Evolutionary conservation across 2,888 invertebrate genomes (phyloP).

Genomic region (Rhingia rostrata): DNA sequence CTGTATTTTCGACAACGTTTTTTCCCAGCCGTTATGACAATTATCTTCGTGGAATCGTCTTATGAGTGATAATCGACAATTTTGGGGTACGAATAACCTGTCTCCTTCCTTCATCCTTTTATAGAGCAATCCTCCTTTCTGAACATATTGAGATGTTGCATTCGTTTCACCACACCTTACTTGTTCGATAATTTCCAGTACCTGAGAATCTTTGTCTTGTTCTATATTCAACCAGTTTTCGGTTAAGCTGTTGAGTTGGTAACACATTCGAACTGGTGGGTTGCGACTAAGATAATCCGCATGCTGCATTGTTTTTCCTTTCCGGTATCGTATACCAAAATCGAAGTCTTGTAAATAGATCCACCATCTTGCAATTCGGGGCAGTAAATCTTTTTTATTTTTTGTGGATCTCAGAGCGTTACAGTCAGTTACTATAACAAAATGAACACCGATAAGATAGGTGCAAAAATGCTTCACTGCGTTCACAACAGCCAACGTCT

Average conservation of each 20-base stretch:
- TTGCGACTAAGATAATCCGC: slow-evolving; percentile 1
- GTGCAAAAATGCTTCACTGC: slow-evolving; percentile 19
- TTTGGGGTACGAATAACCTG: not conserved
- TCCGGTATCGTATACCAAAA: no score
- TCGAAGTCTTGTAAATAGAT: no score
- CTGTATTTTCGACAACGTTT: slow-evolving; percentile 16
- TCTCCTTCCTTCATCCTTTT: not conserved
- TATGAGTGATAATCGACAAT: not conserved
- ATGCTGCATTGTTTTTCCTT: no score
- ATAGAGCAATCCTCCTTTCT: slow-evolving; percentile 7
- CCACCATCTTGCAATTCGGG: no score
- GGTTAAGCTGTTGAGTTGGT: slow-evolving; percentile 35
- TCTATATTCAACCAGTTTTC: slow-evolving; percentile 48
- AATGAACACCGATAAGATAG: slow-evolving; percentile 21
- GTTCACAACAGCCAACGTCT: not conserved
- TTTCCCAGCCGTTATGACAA: slow-evolving; percentile 37
- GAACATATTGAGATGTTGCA: not conserved
- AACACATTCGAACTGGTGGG: slow-evolving; percentile 15
- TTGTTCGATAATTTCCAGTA: slow-evolving; percentile 4
- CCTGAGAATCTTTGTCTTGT: slow-evolving; percentile 5
- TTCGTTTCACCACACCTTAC: not conserved
- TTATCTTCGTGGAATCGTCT: slow-evolving; percentile 27
- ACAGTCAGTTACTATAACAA: slow-evolving; percentile 40
- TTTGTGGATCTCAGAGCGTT: slow-evolving; percentile 1
- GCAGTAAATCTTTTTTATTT: no score